These are phyloP conservation scores for Ridgeia piscesae DNA, from an alignment of 1,140 invertebrate species.

Conservation along the genomic window DNA sequence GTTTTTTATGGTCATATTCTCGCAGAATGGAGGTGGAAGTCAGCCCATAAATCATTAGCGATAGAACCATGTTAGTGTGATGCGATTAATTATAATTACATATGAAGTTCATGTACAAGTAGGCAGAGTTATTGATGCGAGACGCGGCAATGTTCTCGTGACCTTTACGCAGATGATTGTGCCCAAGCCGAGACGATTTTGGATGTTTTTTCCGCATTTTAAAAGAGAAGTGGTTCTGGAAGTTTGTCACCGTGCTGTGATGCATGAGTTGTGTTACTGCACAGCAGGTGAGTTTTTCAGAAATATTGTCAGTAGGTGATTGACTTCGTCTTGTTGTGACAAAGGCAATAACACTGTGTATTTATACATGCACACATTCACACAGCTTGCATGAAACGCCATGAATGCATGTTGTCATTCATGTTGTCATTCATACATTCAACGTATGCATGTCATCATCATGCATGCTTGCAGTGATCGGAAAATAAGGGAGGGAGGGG, in stretches of 20 bases:
- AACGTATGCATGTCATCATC: too few relatives aligned
- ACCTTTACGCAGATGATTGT: neutral
- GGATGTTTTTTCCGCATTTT: neutral
- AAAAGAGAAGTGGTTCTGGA: neutral
- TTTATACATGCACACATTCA: neutral
- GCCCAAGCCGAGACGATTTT: neutral
- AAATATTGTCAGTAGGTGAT: neutral
- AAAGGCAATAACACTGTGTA: neutral
- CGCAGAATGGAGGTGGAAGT: neutral
- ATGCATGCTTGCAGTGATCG: neutral
- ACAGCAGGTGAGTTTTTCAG: neutral
- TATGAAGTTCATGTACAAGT: neutral
- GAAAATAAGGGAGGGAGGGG: too few relatives aligned
- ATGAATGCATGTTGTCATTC: too few relatives aligned
- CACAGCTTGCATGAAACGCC: neutral
- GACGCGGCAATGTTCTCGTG: neutral
- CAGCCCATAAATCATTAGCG: neutral
- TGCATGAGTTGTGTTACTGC: neutral
- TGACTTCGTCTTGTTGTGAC: neutral
- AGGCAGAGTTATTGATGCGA: neutral
- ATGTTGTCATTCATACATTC: too few relatives aligned
- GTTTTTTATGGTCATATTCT: neutral
- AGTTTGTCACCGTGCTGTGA: neutral
- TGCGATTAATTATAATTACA: neutral
- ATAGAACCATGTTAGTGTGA: neutral